Percentiles rank a stretch among this genome's conserved stretches.
phyloP scores from a whole-genome alignment of 2,113 vertebrate species.

The Circaetus gallicus region DNA sequence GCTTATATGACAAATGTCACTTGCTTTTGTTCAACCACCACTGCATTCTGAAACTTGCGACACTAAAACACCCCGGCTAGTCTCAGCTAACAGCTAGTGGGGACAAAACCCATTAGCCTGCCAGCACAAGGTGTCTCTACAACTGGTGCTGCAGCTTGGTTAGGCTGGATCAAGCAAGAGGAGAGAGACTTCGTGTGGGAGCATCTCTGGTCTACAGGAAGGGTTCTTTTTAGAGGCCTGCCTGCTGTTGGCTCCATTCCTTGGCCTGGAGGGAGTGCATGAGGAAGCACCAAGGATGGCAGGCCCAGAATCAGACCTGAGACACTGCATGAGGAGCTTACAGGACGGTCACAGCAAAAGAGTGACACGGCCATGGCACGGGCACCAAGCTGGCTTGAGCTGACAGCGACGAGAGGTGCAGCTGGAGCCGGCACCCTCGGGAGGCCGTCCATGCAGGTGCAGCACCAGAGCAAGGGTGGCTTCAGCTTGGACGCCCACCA shows the following conservation, averaged over 20 bases:
- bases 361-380: accelerated
- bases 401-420: neutral
- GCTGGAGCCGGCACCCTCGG: neutral
- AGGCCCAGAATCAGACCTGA: neutral
- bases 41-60: neutral
- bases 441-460: neutral
- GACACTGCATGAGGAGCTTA: neutral
- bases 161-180: neutral
- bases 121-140: neutral
- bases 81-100: neutral
- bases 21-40: neutral
- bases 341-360: neutral
- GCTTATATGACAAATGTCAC: neutral
- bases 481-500: neutral
- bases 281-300: neutral
- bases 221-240: neutral
- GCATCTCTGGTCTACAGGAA: neutral
- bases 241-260: neutral
- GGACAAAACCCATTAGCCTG: neutral
- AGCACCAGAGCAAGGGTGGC: neutral
- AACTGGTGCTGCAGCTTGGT: neutral
- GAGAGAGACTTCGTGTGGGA: neutral
- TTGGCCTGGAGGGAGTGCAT: neutral
- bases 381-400: neutral
- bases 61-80: neutral